Conservation (phyloP, 2,113 vertebrate genomes). For the Centropus bengalensis region DNA sequence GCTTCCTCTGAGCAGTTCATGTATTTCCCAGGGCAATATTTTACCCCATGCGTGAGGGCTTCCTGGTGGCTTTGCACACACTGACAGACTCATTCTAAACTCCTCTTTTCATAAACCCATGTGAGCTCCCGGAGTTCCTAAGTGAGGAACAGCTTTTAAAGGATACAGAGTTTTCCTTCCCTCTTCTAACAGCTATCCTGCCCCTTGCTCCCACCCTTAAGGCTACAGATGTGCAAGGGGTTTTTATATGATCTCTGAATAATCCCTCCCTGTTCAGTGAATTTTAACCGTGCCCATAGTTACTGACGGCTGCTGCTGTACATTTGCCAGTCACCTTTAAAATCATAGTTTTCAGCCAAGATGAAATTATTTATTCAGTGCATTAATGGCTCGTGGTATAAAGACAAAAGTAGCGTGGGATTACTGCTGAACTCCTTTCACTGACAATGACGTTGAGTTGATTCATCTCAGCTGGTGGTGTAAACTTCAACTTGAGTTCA, state of each 20-base stretch:
- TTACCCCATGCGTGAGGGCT: background rate
- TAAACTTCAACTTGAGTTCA: conserved; percentile 44
- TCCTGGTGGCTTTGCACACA: conserved; percentile 2
- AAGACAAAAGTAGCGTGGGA: conserved; percentile 49
- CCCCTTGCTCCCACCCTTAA: background rate
- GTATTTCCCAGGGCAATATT: conserved; percentile 1
- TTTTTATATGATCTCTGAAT: background rate
- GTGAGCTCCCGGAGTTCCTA: background rate
- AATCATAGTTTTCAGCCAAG: conserved; percentile 27
- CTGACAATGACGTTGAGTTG: conserved; percentile 35
- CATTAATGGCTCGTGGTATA: conserved; percentile 40
- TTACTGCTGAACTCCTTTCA: conserved; percentile 28
- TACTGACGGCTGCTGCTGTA: background rate
- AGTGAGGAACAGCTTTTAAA: background rate
- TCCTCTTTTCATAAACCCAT: background rate
- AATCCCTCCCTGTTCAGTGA: background rate
- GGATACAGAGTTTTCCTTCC: background rate
- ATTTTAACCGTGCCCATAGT: background rate
- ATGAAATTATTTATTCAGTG: conserved; percentile 51
- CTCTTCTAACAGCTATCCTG: background rate
- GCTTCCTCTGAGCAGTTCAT: background rate
- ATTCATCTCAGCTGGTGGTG: conserved; percentile 58
- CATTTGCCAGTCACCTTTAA: conserved; percentile 46
- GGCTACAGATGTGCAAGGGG: background rate
- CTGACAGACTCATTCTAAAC: background rate